phyloP scores from a whole-genome alignment of 2,113 vertebrate species.

The Rafetus swinhoei region DNA sequence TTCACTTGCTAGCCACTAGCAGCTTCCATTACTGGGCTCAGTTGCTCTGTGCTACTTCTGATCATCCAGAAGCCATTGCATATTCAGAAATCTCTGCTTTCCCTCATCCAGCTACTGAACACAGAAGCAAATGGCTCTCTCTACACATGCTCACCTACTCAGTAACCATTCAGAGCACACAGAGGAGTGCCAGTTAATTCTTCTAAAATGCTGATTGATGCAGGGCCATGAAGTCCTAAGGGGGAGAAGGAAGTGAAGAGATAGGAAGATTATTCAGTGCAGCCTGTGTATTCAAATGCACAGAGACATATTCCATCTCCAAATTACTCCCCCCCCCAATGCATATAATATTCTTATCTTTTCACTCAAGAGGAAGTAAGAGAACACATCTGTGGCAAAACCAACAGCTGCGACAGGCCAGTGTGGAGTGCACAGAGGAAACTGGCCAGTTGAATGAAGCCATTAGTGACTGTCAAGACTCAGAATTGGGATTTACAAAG shows the following conservation, averaged over 20 bases:
- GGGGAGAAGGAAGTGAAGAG: neutral
- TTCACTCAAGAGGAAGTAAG: neutral
- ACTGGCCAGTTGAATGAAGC: neutral
- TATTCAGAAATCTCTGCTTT: neutral
- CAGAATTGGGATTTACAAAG: neutral
- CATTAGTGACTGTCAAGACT: neutral
- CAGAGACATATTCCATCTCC: neutral
- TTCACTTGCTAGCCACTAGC: neutral
- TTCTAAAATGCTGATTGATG: neutral
- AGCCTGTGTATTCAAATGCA: neutral
- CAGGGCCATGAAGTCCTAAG: neutral
- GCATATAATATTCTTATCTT: neutral
- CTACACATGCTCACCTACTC: neutral
- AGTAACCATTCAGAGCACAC: neutral
- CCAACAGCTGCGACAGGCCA: neutral
- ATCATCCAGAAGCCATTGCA: neutral
- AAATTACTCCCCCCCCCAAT: too few relatives aligned
- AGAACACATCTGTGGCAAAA: neutral
- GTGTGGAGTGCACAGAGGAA: neutral
- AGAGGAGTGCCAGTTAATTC: neutral
- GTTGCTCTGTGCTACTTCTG: neutral
- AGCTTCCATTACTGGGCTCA: neutral
- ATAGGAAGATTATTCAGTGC: neutral
- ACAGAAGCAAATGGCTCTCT: neutral
- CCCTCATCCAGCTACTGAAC: neutral